Base-by-base conservation (phyloP, 2,113 vertebrate genomes). In the Pedionomus torquatus region DNA sequence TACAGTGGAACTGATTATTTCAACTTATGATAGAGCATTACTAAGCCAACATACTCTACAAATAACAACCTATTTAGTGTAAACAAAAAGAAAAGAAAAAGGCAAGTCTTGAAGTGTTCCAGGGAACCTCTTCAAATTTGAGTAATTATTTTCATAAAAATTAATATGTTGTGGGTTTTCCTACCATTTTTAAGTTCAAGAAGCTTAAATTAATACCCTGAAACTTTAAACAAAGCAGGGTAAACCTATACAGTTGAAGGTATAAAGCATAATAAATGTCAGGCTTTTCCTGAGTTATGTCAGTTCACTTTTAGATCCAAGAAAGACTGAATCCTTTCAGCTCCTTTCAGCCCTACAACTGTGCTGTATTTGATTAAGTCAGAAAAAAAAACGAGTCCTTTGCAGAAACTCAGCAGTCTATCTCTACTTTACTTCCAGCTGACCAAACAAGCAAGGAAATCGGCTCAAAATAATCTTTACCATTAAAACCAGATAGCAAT, bases 341-440 rank as follows among this genome's bases (percentile, higher is more conserved):
- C 16, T 91, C 46, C 13, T 87, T 57, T 71, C 75, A 49, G 68
- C 33, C 66, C 17, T 82, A 75, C 68, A 89, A 39, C 43, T 30
- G 39, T 64, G 23, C 51, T 78, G 52, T 57, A 71, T 82, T 89
- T 95, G 65, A 94, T 91, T 76, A 92, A 78, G 52, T 23, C 20
- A 75, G 39, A 75, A 92, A 92, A 75, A 83, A 68, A 37, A 10
- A 5, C 15, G 5, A 78, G 43, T 43, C 55, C 46, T 35, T 91
- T 87, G 26, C 57, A 87, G 87, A 95, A 89, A 75, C 57, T 76
- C 65, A 91, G 55, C 69, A 94, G 66, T 55, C 69, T 93, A 39
- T 63, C 89, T 77, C 55, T 58, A 21, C 18, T 91, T 90, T 37
- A 39, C 78, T 94, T 91, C 66, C 89, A 95, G 91, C 74, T 96